Base-by-base conservation (phyloP, 1,140 invertebrate species). In the Leptoteleia sp. region DNA sequence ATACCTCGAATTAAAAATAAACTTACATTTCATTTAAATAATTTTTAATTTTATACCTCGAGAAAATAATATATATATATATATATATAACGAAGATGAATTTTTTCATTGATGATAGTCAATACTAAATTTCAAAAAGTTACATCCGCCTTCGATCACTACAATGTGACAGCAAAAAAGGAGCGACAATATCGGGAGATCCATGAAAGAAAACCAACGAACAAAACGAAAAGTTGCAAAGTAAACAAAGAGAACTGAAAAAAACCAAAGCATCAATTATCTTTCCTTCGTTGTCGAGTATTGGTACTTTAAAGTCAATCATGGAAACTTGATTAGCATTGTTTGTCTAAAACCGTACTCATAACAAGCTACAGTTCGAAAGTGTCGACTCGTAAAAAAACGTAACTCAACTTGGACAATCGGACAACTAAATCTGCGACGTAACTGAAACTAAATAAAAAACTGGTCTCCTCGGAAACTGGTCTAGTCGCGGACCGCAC, bases 241-340 rank as follows among this genome's bases (percentile, higher is more conserved):
- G 5, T 3, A 22, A 22, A 22, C 19, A 22, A 22, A 22, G n/a
- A n/a, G n/a, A n/a, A n/a, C n/a, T n/a, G n/a, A 22, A 5, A 38
- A 55, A 71, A 52, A 50, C 13, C 5, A 27, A 71, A 61, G 67
- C 67, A 71, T 61, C 38, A 71, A 71, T 54, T 61, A 71, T 71
- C 47, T 71, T 71, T 71, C 47, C 55, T 71, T 71, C 55, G 37
- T 62, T 62, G 47, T 71, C 55, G 55, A 62, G 55, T 52, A 38
- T 19, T 35, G 54, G 55, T 61, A 52, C 4, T 43, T 52, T 43
- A 40, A 35, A 35, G 37, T 50, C 31, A 8, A 59, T 5, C 55
- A 8, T 19, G 50, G 42, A 31, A 37, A 47, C 17, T 37, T 0
- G 17, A 48, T 47, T 48, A 50, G 27, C 45, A 25, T 40, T 9